Evolutionary conservation across 2,797 vertebrate genomes (phyloP).

Genomic region (Betta splendens): DNA sequence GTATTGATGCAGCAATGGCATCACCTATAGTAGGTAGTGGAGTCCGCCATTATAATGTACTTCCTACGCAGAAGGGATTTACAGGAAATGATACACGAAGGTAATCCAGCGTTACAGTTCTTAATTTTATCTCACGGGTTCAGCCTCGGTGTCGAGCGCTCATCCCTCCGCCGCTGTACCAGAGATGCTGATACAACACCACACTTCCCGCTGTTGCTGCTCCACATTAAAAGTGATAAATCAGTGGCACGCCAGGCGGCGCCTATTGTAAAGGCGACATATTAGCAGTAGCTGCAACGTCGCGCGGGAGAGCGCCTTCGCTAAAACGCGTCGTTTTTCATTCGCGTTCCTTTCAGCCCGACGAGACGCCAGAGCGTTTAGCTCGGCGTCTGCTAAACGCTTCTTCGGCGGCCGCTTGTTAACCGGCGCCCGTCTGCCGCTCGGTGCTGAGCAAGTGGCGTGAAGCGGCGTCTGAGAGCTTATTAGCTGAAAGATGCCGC

Average conservation of each 20-base stretch:
- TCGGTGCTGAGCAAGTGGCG: not conserved
- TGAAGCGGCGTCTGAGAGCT: not conserved
- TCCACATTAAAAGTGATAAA: constrained; percentile 12
- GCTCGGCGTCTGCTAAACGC: constrained; percentile 8
- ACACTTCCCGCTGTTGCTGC: not conserved
- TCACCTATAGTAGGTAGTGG: not conserved
- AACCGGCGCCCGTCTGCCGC: not conserved
- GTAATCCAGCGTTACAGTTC: constrained; percentile 9
- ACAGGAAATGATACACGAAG: constrained; percentile 3
- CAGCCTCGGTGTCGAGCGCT: not conserved
- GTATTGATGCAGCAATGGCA: constrained; percentile 1
- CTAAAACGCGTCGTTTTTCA: not conserved
- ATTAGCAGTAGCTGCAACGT: too few relatives aligned
- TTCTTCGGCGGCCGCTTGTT: constrained; percentile 10
- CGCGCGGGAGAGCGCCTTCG: too few relatives aligned
- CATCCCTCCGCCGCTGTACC: not conserved
- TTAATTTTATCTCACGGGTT: constrained; percentile 4
- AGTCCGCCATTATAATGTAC: constrained; percentile 11
- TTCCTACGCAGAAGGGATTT: constrained; percentile 3
- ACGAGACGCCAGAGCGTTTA: not conserved
- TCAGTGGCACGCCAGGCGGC: not conserved
- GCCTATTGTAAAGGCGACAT: not conserved
- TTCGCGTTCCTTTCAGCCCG: not conserved
- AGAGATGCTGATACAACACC: not conserved
- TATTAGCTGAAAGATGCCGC: not conserved